Evolutionary conservation across 2,888 invertebrate genomes (phyloP).

Genomic region (Andrena minutula): DNA sequence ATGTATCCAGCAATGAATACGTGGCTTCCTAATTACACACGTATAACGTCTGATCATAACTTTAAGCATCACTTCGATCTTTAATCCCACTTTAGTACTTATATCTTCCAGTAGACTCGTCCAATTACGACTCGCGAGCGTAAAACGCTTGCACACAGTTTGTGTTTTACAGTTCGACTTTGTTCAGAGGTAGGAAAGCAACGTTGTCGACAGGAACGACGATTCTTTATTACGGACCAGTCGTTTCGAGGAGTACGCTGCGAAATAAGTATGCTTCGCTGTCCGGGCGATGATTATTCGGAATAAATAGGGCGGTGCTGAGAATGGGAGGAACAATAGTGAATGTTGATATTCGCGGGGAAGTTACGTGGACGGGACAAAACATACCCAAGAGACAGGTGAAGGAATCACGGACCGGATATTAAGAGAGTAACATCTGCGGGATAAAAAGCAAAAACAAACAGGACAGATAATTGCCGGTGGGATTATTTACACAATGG

Average conservation of each 20-base stretch:
- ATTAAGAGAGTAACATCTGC: background rate
- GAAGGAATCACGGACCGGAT: constrained; percentile 13
- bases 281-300: constrained; percentile 6
- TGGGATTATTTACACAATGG: constrained; percentile 22
- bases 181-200: too few species aligned
- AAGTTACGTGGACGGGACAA: constrained; percentile 12
- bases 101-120: background rate
- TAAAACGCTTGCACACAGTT: constrained; percentile 7
- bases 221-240: background rate
- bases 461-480: background rate
- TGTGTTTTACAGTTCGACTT: too few species aligned
- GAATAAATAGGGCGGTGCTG: constrained; percentile 19
- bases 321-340: background rate
- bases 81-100: constrained; percentile 1
- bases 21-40: constrained; percentile 4
- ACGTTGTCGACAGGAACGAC: background rate
- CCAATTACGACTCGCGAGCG: constrained; percentile 11
- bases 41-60: constrained; percentile 12
- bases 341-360: background rate
- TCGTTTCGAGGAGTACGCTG: constrained; percentile 4
- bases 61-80: background rate
- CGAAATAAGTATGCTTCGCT: constrained; percentile 24
- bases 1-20: background rate
- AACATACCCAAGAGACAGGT: constrained; percentile 21
- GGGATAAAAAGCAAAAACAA: background rate